A percentile compares a stretch with the other conserved stretches of the same genome.
Evolutionary conservation across 2,797 vertebrate genomes (phyloP).

Genomic region (Lithobates pipiens): DNA sequence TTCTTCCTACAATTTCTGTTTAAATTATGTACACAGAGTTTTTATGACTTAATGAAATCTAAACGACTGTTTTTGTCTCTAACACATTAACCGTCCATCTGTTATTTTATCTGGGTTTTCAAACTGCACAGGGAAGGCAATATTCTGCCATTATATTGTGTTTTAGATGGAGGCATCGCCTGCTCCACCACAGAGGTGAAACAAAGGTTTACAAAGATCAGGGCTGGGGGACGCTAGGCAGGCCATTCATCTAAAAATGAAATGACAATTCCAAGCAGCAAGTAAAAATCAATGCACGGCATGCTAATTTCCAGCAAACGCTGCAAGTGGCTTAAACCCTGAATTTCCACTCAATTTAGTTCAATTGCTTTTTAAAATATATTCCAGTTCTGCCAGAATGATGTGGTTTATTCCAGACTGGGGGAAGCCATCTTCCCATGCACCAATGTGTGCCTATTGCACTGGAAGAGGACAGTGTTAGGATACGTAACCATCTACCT

Average conservation of each 20-base stretch:
- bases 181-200: too few species aligned
- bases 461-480: too few species aligned
- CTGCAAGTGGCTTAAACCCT: too few species aligned
- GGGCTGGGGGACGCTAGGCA: too few species aligned
- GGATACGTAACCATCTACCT: too few species aligned
- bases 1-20: neutral
- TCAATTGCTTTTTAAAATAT: too few species aligned
- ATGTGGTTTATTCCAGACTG: too few species aligned
- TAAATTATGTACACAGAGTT: neutral
- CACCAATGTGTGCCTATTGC: too few species aligned
- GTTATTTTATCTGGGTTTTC: neutral
- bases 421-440: too few species aligned
- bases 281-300: neutral
- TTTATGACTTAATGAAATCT: constrained; percentile 8
- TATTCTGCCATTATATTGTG: neutral
- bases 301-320: neutral
- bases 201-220: neutral
- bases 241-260: neutral
- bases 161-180: neutral
- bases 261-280: neutral
- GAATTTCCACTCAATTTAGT: too few species aligned
- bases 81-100: constrained; percentile 16
- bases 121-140: neutral
- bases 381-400: too few species aligned
- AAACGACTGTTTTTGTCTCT: constrained; percentile 3